Evolutionary conservation across 2,888 invertebrate species (phyloP), one percentile per base, ranked within the genome.

Genomic region (Caenorhabditis zanzibari): DNA sequence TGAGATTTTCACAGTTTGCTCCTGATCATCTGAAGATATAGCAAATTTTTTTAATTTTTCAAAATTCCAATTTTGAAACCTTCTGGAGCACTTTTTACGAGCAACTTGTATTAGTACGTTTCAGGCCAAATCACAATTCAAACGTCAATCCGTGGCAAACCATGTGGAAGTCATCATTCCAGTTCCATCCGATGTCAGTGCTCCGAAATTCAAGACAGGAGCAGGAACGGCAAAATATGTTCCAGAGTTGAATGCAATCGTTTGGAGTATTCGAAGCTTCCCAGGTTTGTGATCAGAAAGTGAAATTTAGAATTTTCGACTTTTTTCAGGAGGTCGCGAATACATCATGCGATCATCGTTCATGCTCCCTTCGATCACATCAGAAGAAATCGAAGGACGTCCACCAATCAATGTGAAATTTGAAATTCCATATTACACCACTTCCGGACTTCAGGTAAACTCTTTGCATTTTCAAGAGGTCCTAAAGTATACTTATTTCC

Each of bases 371-470:
- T 97, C 97, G 85, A 97, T 98, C 1, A 95, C 95, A 91, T 95
- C 96, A 90, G 98, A 98, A 92, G 97, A 98, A 89, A 94, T 95
- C 0, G 98, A 98, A 93, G 98, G 97, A 0, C 96, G 96, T 93
- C 98, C 98, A 61, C 98, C 98, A 0, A 98, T 99, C 89, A 96
- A 97, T 94, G 98, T 98, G 4, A 97, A 97, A 93, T 99, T 99
- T 94, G 98, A 98, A 94, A 98, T 98, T 90, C 98, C 98, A 0
- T 98, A 99, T 93, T 98, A 98, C 92, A 98, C 98, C 0, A 98
- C 98, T 49, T 97, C 97, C 35, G 98, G 98, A 28, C 97, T 98
- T 90, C 98, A 98, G 94, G 97, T 96, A 84, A 73, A 47, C 16
- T 24, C 26, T n/a, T 44, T 24, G 7, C 44, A 44, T 2, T 5